Conservation (phyloP, 2,797 vertebrate genomes). For the Characodon lateralis region DNA sequence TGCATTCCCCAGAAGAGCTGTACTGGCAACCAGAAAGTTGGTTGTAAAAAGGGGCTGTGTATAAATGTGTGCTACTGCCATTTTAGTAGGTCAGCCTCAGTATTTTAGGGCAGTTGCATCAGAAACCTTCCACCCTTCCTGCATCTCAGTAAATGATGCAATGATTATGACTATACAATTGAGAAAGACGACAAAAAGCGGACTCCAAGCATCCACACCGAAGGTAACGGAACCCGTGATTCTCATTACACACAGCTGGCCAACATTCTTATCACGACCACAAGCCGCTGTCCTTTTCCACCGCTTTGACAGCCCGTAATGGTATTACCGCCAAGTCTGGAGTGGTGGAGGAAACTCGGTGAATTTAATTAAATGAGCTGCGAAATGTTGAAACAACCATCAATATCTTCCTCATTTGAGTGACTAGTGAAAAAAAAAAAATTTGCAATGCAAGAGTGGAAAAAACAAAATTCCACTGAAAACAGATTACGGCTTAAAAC, state of each 20-base stretch:
- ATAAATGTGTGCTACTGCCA: not conserved
- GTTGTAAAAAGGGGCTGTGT: not conserved
- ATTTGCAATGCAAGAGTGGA: not conserved
- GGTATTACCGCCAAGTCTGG: conserved; percentile 12
- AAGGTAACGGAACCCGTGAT: conserved; percentile 37
- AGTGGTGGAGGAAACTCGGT: not conserved
- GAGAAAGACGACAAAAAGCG: not conserved
- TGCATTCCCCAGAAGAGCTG: not conserved
- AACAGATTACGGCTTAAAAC: not conserved
- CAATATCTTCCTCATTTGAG: not conserved
- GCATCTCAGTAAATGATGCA: not conserved
- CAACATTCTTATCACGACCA: conserved; percentile 23
- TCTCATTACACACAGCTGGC: conserved; percentile 37
- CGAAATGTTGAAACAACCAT: not conserved
- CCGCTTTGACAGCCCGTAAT: conserved; percentile 18
- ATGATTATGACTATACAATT: not conserved
- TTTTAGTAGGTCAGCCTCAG: not conserved
- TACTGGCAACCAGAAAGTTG: not conserved
- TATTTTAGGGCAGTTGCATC: not conserved
- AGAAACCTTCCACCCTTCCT: not conserved
- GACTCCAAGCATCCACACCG: not conserved
- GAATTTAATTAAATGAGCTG: not conserved
- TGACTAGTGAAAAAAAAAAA: not conserved
- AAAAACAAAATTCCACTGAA: not conserved
- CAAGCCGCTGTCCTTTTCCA: conserved; percentile 21